Evolutionary conservation across 2,113 vertebrate genomes (phyloP).

Genomic region (Ceratotherium simum): DNA sequence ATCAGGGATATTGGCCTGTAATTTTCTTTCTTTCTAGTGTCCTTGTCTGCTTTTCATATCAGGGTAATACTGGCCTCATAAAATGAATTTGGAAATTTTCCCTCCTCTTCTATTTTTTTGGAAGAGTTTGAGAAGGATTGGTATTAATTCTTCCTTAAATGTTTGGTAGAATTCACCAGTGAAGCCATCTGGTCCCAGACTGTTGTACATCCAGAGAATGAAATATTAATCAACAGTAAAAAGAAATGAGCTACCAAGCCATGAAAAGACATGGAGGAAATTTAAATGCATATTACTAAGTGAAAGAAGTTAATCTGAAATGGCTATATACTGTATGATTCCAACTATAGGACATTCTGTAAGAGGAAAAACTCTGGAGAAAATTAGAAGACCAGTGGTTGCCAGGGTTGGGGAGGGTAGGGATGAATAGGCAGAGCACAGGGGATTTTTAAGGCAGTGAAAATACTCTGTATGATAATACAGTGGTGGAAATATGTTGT

Average conservation of each 20-base stretch:
- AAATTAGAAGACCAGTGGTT: neutral
- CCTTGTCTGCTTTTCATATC: neutral
- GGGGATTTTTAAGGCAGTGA: neutral
- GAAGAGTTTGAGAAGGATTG: neutral
- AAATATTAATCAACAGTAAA: neutral
- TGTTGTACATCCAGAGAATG: neutral
- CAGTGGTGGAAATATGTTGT: neutral
- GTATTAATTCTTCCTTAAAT: neutral
- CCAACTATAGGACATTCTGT: neutral
- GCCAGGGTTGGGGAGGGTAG: neutral
- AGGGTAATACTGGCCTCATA: neutral
- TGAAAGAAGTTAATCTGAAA: neutral
- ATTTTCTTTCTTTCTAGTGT: neutral
- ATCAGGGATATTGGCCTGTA: neutral
- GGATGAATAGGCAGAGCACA: neutral
- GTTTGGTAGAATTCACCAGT: neutral
- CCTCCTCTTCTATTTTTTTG: neutral
- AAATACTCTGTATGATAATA: neutral
- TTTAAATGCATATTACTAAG: neutral
- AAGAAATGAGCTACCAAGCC: neutral
- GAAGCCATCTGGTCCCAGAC: neutral
- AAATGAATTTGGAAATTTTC: neutral
- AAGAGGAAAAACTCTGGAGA: neutral
- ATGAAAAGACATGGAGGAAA: neutral
- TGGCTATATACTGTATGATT: neutral